These are phyloP conservation scores for Kryphioiulus occultus DNA, from an alignment of 2,888 invertebrate species.

Conservation along the genomic window DNA sequence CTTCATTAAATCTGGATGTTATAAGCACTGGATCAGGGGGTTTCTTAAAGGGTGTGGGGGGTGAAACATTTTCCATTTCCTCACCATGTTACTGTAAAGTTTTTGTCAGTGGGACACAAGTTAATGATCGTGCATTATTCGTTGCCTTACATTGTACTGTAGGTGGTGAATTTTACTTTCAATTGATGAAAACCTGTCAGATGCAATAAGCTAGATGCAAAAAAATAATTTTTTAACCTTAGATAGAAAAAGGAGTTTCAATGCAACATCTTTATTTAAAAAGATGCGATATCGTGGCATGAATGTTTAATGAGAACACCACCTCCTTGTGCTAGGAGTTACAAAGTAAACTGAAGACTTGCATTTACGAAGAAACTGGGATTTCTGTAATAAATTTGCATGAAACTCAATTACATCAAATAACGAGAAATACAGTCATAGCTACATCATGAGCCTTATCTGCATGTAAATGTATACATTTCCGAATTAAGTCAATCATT, in stretches of 20 bases:
- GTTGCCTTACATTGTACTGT: background rate
- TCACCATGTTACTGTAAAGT: background rate
- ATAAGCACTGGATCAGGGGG: background rate
- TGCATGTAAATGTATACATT: too few relatives aligned
- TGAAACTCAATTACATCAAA: too few relatives aligned
- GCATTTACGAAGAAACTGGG: too few relatives aligned
- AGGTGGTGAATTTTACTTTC: background rate
- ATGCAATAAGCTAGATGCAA: background rate
- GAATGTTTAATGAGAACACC: background rate
- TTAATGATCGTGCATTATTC: constrained; percentile 11
- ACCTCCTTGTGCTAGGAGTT: background rate
- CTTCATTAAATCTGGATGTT: background rate
- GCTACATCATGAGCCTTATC: too few relatives aligned
- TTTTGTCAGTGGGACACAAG: background rate
- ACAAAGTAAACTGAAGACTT: background rate
- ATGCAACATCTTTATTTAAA: background rate
- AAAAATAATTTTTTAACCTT: background rate
- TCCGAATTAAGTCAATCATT: too few relatives aligned
- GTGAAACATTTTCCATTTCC: background rate
- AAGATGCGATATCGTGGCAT: background rate
- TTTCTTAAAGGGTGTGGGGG: background rate
- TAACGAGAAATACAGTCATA: too few relatives aligned
- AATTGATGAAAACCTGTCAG: background rate
- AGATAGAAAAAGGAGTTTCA: background rate
- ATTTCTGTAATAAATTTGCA: too few relatives aligned